These are phyloP conservation scores for Ictalurus furcatus DNA, from an alignment of 2,113 vertebrate species.

Conservation along the genomic window DNA sequence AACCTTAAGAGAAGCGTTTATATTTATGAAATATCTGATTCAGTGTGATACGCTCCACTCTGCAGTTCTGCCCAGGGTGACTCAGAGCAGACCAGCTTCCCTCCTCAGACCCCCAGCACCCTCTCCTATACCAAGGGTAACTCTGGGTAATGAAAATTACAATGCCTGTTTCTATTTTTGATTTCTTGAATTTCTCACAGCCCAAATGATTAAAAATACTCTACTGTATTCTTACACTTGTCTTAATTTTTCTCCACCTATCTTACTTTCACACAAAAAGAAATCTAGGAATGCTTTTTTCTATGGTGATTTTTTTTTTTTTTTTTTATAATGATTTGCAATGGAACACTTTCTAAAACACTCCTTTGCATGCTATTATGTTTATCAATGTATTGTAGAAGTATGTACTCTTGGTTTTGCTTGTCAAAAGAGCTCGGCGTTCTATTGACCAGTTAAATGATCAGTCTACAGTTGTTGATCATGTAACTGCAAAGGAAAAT, in stretches of 20 bases:
- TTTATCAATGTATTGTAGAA: not conserved
- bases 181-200: not conserved
- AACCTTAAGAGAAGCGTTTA: not conserved
- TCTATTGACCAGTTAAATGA: not conserved
- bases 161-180: not conserved
- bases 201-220: not conserved
- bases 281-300: not conserved
- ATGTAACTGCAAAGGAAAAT: not conserved
- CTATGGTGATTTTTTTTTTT: not conserved
- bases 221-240: not conserved
- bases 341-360: not conserved
- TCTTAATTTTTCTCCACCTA: not conserved
- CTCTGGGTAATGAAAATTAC: slow-evolving; percentile 67
- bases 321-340: not conserved
- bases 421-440: too few relatives aligned
- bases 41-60: slow-evolving; percentile 35
- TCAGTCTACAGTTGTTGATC: not conserved
- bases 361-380: not conserved
- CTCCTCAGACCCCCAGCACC: slow-evolving; percentile 28
- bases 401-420: not conserved
- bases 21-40: not conserved
- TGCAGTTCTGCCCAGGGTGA: slow-evolving; percentile 65
- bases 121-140: slow-evolving; percentile 56
- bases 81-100: slow-evolving; percentile 53
- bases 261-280: not conserved